Evolutionary conservation across 2,888 invertebrate species (phyloP).

Genomic region (Acrocyrtus sp.): DNA sequence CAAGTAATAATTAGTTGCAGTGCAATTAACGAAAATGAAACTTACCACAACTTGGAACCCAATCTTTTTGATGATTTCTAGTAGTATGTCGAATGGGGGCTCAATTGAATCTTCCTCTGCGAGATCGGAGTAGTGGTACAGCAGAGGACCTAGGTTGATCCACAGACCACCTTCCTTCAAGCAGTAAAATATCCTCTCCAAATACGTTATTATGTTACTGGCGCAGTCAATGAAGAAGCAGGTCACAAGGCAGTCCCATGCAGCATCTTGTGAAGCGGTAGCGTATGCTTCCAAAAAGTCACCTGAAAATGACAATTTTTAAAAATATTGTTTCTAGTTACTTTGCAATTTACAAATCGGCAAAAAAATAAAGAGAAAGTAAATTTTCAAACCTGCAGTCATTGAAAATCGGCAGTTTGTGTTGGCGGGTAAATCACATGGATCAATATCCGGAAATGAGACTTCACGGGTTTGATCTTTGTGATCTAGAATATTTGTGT

Average conservation of each 20-base stretch:
- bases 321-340: too few relatives aligned
- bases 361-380: neutral
- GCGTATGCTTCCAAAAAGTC: slow-evolving; percentile 89
- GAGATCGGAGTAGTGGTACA: slow-evolving; percentile 89
- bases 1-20: too few relatives aligned
- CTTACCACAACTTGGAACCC: slow-evolving; percentile 83
- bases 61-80: slow-evolving; percentile 80
- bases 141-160: slow-evolving; percentile 90
- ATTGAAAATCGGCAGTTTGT: slow-evolving; percentile 81
- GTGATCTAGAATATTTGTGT: slow-evolving; percentile 85
- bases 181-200: slow-evolving; percentile 90
- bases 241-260: slow-evolving; percentile 93
- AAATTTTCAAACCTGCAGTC: slow-evolving; percentile 73
- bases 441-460: slow-evolving; percentile 89
- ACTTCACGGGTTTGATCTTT: slow-evolving; percentile 83
- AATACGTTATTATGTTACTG: slow-evolving; percentile 93
- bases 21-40: too few relatives aligned
- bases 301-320: slow-evolving; percentile 71
- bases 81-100: slow-evolving; percentile 87
- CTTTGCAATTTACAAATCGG: neutral
- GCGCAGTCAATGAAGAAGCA: slow-evolving; percentile 99
- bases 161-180: slow-evolving; percentile 89
- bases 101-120: slow-evolving; percentile 90
- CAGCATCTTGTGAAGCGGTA: slow-evolving; percentile 67
- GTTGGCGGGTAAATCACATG: slow-evolving; percentile 74